Evolutionary conservation across 2,888 invertebrate genomes (phyloP).

Genomic region (Odontothrips loti): DNA sequence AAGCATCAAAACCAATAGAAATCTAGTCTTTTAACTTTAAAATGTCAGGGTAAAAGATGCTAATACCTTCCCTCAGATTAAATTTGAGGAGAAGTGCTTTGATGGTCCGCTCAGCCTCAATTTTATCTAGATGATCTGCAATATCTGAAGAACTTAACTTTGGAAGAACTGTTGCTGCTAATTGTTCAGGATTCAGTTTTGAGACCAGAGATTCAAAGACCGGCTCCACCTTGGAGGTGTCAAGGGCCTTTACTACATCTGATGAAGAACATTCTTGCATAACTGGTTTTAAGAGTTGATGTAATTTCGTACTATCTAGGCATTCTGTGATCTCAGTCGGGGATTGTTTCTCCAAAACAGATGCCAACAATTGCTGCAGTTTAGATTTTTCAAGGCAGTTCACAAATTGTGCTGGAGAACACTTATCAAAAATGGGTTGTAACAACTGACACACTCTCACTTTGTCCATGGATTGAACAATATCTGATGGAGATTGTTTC

Average conservation of each 20-base stretch:
- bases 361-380: background rate
- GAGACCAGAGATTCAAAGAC: background rate
- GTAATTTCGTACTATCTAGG: background rate
- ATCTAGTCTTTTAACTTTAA: background rate
- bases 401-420: too few relatives aligned
- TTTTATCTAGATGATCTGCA: background rate
- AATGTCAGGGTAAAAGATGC: background rate
- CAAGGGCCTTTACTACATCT: too few relatives aligned
- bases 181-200: background rate
- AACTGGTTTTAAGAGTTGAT: background rate
- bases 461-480: background rate
- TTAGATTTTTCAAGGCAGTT: background rate
- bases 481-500: background rate
- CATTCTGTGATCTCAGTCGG: background rate
- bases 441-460: background rate
- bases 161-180: background rate
- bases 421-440: background rate
- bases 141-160: background rate
- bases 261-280: too few relatives aligned
- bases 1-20: background rate
- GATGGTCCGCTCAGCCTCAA: background rate
- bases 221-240: too few relatives aligned
- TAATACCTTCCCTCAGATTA: background rate
- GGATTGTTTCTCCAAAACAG: background rate
- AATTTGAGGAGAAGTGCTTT: background rate